Base-by-base conservation (phyloP, 2,888 invertebrate species). In the Chaitophorus viminalis region DNA sequence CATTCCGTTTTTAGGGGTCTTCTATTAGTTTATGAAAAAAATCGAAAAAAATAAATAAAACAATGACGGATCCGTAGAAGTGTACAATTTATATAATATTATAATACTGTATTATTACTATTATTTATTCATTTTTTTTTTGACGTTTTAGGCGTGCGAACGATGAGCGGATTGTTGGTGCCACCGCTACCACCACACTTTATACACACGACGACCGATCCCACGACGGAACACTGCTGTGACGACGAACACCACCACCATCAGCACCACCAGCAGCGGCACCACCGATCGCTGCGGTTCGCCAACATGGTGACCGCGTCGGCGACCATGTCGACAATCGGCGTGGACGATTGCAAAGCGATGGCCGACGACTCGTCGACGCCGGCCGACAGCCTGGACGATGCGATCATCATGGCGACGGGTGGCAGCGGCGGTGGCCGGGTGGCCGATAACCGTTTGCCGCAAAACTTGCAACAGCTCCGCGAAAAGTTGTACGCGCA, bases 391-490 rank as follows among this genome's bases (percentile, higher is more conserved):
- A 87, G 86, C 25, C 74, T 87, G 68, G 88, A 89, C 54, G 83
- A 87, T 52, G 82, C 54, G 60, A 29, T 39, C 1, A 36, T 52
- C 70, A 39, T 39, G 14, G 6, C 29, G 6, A 11, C 36, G n/a
- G n/a, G n/a, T n/a, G n/a, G n/a, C 21, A 11, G n/a, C 11, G 33
- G 36, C 8, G 4, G 11, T 29, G 18, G 31, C 3, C 70, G 54
- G 14, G 17, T 11, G 29, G 0, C 31, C 46, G 39, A 54, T 21
- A 29, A 17, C 46, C 82, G 88, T 11, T 88, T 89, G 46, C 89
- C 89, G 36, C 89, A 89, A 39, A 89, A 89, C 52, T 89, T 89
- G 52, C 89, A 89, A 60, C 89, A 89, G 68, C 88, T 89, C 36
- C 81, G 89, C 21, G 89, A 89, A 76, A 89, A 89, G 60, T 54